These are phyloP conservation scores for Sycobia sp. DNA, from an alignment of 1,140 invertebrate genomes.

Conservation along the genomic window DNA sequence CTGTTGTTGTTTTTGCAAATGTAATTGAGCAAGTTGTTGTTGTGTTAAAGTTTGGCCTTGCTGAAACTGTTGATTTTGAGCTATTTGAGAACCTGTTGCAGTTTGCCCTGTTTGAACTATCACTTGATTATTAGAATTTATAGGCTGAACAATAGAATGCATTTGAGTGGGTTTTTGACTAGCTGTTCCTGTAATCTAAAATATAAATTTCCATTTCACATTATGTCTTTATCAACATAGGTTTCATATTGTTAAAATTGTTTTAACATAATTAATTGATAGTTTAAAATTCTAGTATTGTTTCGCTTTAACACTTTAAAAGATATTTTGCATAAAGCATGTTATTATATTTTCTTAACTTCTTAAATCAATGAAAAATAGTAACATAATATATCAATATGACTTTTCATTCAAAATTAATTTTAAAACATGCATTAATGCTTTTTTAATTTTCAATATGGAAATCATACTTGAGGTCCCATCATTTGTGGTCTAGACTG, in stretches of 20 bases:
- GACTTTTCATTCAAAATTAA: too few relatives aligned
- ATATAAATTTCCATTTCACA: background rate
- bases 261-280: background rate
- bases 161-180: constrained; percentile 51
- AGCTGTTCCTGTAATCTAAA: constrained; percentile 47
- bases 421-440: too few relatives aligned
- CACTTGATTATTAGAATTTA: constrained; percentile 56
- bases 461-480: constrained; percentile 47
- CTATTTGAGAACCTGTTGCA: constrained; percentile 46
- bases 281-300: background rate
- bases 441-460: too few relatives aligned
- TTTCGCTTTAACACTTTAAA: background rate
- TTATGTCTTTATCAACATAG: too few relatives aligned
- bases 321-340: too few relatives aligned
- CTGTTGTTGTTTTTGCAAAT: constrained; percentile 55
- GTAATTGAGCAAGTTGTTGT: constrained; percentile 54
- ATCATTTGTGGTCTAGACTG: constrained; percentile 61
- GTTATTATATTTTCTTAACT: too few relatives aligned
- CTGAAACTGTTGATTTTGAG: constrained; percentile 51
- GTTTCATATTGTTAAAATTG: too few relatives aligned
- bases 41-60: constrained; percentile 62
- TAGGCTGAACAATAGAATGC: constrained; percentile 51
- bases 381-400: background rate
- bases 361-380: too few relatives aligned
- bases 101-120: constrained; percentile 50